Conservation (phyloP, 2,888 invertebrate species). For the Chydorus sphaericus region DNA sequence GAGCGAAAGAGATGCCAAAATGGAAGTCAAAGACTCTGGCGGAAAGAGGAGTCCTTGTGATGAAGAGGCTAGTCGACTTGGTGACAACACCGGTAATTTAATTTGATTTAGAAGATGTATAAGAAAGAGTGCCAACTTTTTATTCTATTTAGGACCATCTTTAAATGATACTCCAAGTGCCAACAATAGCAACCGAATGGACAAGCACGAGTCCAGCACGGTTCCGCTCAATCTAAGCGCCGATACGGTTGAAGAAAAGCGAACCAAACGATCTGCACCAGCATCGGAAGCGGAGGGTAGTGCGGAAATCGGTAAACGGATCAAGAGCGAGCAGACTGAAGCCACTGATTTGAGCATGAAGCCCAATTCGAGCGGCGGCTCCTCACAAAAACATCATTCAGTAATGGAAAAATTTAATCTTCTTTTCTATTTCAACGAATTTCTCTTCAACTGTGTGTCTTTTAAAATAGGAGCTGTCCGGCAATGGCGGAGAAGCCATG, state of each 20-base stretch:
- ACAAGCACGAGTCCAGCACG: neutral
- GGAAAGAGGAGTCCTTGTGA: neutral
- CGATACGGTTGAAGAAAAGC: conserved; percentile 6
- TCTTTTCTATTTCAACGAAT: no score
- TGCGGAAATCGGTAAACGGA: neutral
- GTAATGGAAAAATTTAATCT: neutral
- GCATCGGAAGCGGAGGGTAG: neutral
- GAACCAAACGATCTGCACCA: neutral
- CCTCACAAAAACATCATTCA: no score
- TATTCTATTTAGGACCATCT: neutral
- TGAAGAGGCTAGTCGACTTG: neutral
- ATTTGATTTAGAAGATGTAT: no score
- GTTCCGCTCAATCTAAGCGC: conserved; percentile 12
- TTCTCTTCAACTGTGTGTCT: no score
- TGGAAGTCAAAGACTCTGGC: neutral
- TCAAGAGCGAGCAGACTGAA: conserved; percentile 12
- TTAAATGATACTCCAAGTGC: neutral
- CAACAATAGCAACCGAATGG: neutral
- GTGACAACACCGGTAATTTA: neutral
- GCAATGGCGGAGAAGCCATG: neutral
- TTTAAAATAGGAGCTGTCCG: neutral
- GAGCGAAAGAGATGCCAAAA: neutral
- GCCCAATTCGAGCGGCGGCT: neutral
- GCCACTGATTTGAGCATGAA: conserved; percentile 12
- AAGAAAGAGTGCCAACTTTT: neutral